These are phyloP conservation scores for Tipula lateralis DNA, from an alignment of 2,888 invertebrate genomes.

Conservation along the genomic window DNA sequence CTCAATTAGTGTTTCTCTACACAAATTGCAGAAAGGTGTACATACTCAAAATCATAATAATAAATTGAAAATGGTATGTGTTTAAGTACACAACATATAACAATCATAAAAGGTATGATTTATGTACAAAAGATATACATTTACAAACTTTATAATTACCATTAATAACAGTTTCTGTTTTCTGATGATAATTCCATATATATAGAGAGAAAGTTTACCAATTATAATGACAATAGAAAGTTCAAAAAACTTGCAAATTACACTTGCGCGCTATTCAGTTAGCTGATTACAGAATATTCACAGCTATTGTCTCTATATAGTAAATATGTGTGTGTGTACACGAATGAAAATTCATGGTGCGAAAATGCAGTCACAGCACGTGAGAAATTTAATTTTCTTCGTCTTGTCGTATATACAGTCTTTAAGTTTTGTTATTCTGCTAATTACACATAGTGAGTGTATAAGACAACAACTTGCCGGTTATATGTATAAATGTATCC, in stretches of 20 bases:
- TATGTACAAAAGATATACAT: background rate
- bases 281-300: background rate
- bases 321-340: background rate
- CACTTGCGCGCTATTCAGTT: background rate
- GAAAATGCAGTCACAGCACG: conserved; percentile 24
- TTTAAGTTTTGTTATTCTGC: background rate
- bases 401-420: background rate
- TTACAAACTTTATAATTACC: background rate
- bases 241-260: conserved; percentile 24
- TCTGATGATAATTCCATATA: background rate
- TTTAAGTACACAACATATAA: background rate
- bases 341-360: background rate
- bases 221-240: background rate
- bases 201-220: background rate
- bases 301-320: too few species aligned
- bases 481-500: background rate
- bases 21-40: background rate
- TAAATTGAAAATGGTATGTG: background rate
- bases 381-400: conserved; percentile 24
- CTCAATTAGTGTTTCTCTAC: background rate
- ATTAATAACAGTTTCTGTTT: conserved; percentile 12
- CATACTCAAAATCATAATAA: background rate
- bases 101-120: background rate
- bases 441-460: background rate
- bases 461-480: background rate